Conservation (phyloP, 2,797 vertebrate species). For the Micromesistius poutassou region DNA sequence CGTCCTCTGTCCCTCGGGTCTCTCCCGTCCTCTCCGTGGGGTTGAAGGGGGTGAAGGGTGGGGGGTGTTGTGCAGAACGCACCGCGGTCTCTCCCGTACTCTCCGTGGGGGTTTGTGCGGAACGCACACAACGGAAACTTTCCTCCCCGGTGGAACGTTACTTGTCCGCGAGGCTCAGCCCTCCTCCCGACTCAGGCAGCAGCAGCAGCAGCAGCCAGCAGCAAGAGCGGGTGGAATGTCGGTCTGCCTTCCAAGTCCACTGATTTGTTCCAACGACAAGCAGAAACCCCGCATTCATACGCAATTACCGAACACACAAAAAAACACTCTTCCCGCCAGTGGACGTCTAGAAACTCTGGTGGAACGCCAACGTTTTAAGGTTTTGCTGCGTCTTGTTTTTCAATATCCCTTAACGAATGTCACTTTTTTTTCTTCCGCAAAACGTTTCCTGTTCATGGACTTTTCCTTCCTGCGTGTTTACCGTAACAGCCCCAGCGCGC, state of each 20-base stretch:
- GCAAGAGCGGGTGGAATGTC: slow-evolving; percentile 8
- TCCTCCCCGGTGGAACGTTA: not conserved
- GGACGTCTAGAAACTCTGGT: not conserved
- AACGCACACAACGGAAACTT: slow-evolving; percentile 12
- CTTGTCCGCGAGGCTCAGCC: not conserved
- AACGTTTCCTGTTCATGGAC: slow-evolving; percentile 42
- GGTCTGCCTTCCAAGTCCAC: not conserved
- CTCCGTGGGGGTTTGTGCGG: not conserved
- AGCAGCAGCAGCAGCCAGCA: not conserved
- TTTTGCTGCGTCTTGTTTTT: slow-evolving; percentile 5
- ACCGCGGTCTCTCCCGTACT: not conserved
- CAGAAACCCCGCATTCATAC: not conserved
- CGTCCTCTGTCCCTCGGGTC: too few relatives aligned
- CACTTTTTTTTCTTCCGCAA: slow-evolving; percentile 38
- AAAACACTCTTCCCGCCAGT: not conserved
- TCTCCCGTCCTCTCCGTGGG: not conserved
- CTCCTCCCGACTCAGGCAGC: slow-evolving; percentile 8
- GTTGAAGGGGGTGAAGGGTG: too few relatives aligned
- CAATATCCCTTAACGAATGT: slow-evolving; percentile 19
- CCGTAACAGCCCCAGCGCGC: slow-evolving; percentile 26
- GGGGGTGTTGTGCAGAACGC: not conserved
- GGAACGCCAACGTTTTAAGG: slow-evolving; percentile 1
- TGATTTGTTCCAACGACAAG: not conserved
- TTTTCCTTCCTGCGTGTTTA: slow-evolving; percentile 38
- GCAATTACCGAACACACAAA: not conserved